Base-by-base conservation (phyloP, 2,113 vertebrate genomes). In the Sylvietta virens region DNA sequence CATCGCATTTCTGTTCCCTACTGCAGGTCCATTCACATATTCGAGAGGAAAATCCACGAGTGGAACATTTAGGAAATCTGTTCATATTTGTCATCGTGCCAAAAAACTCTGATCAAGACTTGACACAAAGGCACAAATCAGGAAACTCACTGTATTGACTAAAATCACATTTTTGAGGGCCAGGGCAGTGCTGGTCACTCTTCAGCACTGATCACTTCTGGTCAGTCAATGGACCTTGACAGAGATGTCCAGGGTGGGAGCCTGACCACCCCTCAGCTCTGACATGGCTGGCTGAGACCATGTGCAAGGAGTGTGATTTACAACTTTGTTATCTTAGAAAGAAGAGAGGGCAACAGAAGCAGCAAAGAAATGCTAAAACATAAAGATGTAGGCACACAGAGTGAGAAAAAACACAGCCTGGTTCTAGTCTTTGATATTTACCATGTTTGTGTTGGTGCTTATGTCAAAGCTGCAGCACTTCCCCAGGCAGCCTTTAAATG, bases 1-100 rank as follows among this genome's bases (percentile, higher is more conserved):
- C n/a, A 7, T 0, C 1, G 15, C 67, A 5, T 0, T 16, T 3
- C 24, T 4, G 27, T 0, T 76, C 42, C 54, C 62, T 31, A 1
- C 3, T n/a, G 45, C 91, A 77, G 15, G 30, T 3, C 47, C 67
- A 28, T 1, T 5, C 39, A 30, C 8, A 0, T 0, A 2, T 5
- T 13, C 57, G 3, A 21, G 66, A 35, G 76, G 33, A 76, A 83
- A 65, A 51, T 2, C 37, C 53, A 37, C 0, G 0, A 73, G 50
- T 0, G 9, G 24, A 65, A 28, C 0, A 2, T 22, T 35, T 26
- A 72, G 50, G 39, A 81, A 70, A 70, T 11, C n/a, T 11, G 2
- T 7, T 44, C 10, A 0, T 4, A 11, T 4, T 20, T 56, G 39
- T 11, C 44, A 7, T 4, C 0, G 3, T 2, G 23, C 7, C 35